These are phyloP conservation scores for Drosophila mettleri DNA, from an alignment of 2,888 invertebrate species.

Conservation along the genomic window DNA sequence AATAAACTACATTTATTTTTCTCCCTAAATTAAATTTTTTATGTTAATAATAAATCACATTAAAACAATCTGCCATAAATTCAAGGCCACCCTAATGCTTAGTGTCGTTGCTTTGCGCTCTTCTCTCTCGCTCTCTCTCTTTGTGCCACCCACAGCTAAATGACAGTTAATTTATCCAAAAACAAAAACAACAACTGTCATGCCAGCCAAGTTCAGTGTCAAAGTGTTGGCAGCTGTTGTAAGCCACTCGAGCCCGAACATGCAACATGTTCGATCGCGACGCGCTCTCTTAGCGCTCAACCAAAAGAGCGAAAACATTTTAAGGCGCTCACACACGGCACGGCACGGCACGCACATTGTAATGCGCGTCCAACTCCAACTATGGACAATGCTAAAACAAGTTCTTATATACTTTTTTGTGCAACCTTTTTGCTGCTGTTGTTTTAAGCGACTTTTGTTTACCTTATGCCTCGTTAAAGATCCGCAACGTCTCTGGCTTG, in stretches of 20 bases:
- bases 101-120: background rate
- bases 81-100: conserved; percentile 3
- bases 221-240: conserved; percentile 45
- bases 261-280: conserved; percentile 43
- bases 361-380: conserved; percentile 53
- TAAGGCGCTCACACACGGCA: conserved; percentile 14
- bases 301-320: conserved; percentile 8
- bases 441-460: conserved; percentile 70
- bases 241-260: conserved; percentile 29
- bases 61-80: background rate
- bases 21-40: background rate
- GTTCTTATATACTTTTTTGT: conserved; percentile 59
- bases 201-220: conserved; percentile 68
- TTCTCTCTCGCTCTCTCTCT: too few relatives aligned
- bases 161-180: conserved; percentile 21
- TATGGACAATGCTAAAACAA: conserved; percentile 73
- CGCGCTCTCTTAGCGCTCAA: conserved; percentile 48
- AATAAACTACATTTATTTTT: background rate
- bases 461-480: conserved; percentile 74
- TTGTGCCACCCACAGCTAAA: background rate
- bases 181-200: conserved; percentile 8
- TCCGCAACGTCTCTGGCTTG: conserved; percentile 45
- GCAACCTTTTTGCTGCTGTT: conserved; percentile 46
- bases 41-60: background rate
- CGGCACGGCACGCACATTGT: conserved; percentile 27